A percentile compares a stretch with the other conserved stretches of the same genome.
Conservation (phyloP, 2,888 invertebrate species). For the Eurytoma californica region DNA sequence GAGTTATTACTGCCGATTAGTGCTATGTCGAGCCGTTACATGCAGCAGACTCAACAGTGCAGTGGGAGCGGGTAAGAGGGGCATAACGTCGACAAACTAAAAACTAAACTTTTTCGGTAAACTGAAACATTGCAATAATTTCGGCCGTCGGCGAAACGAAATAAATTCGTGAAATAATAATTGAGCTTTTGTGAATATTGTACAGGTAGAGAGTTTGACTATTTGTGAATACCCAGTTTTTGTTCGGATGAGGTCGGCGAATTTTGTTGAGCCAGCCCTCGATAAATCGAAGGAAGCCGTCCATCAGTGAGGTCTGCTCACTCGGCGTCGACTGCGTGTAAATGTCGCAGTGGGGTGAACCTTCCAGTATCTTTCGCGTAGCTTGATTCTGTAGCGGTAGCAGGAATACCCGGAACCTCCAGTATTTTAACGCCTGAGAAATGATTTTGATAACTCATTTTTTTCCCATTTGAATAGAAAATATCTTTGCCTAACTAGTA, state of each 20-base stretch:
- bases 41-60: slow-evolving; percentile 38
- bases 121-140: slow-evolving; percentile 37
- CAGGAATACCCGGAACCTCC: slow-evolving; percentile 93
- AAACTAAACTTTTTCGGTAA: slow-evolving; percentile 17
- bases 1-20: slow-evolving; percentile 43
- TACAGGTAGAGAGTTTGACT: no score
- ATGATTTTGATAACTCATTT: not conserved
- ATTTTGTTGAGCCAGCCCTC: slow-evolving; percentile 94
- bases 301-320: slow-evolving; percentile 79
- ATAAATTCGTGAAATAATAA: not conserved
- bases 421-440: slow-evolving; percentile 87
- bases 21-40: slow-evolving; percentile 42
- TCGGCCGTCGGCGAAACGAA: slow-evolving; percentile 3
- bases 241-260: slow-evolving; percentile 84
- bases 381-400: slow-evolving; percentile 89
- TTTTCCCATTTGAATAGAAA: not conserved
- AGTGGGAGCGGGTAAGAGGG: slow-evolving; percentile 29
- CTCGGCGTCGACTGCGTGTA: slow-evolving; percentile 82
- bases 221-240: slow-evolving; percentile 80
- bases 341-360: slow-evolving; percentile 86
- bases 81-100: slow-evolving; percentile 22
- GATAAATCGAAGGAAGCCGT: slow-evolving; percentile 87
- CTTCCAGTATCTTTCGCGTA: slow-evolving; percentile 86
- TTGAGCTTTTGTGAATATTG: not conserved
- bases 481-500: no score